phyloP scores from a whole-genome alignment of 2,113 vertebrate genomes.

The Pterocles orientalis region DNA sequence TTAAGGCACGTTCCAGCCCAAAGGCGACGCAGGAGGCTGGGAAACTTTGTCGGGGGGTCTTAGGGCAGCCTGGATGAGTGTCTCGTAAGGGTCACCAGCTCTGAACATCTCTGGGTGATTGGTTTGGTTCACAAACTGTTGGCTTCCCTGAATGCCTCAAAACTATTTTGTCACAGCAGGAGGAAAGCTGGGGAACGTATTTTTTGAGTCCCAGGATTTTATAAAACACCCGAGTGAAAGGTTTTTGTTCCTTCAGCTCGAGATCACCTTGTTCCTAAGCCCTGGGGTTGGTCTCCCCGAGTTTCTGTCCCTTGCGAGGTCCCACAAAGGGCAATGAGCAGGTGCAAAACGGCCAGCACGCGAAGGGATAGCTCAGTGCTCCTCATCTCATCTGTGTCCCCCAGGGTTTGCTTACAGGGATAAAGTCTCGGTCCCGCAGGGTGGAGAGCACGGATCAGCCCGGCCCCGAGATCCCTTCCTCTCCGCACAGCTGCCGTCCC shows the following conservation, averaged over 20 bases:
- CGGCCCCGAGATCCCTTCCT: neutral
- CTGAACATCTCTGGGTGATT: neutral
- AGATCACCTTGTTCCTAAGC: neutral
- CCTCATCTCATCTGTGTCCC: neutral
- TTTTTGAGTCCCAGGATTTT: neutral
- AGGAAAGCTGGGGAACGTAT: neutral
- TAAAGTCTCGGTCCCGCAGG: neutral
- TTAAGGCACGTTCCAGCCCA: neutral
- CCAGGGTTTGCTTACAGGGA: slow-evolving; percentile 57
- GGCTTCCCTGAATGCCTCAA: neutral
- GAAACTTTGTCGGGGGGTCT: neutral
- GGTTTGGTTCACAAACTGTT: neutral
- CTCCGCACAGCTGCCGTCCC: neutral
- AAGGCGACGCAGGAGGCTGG: neutral
- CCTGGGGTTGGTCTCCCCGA: neutral
- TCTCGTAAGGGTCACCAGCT: neutral
- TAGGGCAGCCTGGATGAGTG: neutral
- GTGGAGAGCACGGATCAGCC: neutral
- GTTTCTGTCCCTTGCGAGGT: neutral
- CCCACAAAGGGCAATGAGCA: neutral
- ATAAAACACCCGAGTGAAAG: neutral
- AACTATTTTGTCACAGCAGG: neutral
- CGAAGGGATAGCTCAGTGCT: neutral
- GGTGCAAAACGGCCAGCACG: neutral
- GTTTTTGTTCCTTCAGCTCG: neutral